Percentiles rank a stretch among this genome's conserved stretches.
These are phyloP conservation scores for Synanthedon tipuliformis DNA, from an alignment of 2,888 invertebrate species.

Conservation along the genomic window DNA sequence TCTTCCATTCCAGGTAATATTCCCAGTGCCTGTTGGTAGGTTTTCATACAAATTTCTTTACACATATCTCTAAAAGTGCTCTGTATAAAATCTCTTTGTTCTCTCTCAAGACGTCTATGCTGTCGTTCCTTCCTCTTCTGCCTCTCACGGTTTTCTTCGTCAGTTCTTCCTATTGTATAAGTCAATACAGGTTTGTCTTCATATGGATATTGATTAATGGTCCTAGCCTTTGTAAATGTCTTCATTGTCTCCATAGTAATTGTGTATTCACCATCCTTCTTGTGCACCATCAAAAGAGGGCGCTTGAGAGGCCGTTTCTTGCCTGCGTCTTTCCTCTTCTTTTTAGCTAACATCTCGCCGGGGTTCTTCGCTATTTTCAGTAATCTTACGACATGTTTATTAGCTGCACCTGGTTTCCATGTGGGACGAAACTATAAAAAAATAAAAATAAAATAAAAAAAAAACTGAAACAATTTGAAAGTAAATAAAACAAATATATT, in stretches of 20 bases:
- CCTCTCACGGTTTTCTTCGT: slow-evolving; percentile 49
- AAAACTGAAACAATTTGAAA: slow-evolving; percentile 1
- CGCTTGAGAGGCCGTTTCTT: slow-evolving; percentile 41
- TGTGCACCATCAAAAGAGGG: slow-evolving; percentile 47
- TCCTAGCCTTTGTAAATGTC: slow-evolving; percentile 34
- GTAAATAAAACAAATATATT: slow-evolving; percentile 1
- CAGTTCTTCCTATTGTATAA: slow-evolving; percentile 54
- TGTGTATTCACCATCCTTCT: slow-evolving; percentile 53
- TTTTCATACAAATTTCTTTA: slow-evolving; percentile 53
- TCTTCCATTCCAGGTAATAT: slow-evolving; percentile 45
- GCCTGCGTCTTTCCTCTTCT: slow-evolving; percentile 32
- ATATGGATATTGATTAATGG: slow-evolving; percentile 49
- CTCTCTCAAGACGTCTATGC: slow-evolving; percentile 46
- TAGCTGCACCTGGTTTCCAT: slow-evolving; percentile 59
- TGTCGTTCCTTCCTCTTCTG: slow-evolving; percentile 42
- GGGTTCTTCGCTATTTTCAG: slow-evolving; percentile 50
- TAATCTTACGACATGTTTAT: slow-evolving; percentile 46
- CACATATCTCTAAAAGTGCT: slow-evolving; percentile 55
- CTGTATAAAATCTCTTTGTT: slow-evolving; percentile 49
- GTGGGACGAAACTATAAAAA: slow-evolving; percentile 50
- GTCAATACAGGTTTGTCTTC: slow-evolving; percentile 51
- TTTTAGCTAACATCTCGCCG: slow-evolving; percentile 36
- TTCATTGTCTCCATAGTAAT: slow-evolving; percentile 63
- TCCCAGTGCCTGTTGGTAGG: slow-evolving; percentile 56
- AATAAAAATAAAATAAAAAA: slow-evolving; percentile 17